Conservation (phyloP, 2,113 vertebrate species). For the Eurypyga helias region DNA sequence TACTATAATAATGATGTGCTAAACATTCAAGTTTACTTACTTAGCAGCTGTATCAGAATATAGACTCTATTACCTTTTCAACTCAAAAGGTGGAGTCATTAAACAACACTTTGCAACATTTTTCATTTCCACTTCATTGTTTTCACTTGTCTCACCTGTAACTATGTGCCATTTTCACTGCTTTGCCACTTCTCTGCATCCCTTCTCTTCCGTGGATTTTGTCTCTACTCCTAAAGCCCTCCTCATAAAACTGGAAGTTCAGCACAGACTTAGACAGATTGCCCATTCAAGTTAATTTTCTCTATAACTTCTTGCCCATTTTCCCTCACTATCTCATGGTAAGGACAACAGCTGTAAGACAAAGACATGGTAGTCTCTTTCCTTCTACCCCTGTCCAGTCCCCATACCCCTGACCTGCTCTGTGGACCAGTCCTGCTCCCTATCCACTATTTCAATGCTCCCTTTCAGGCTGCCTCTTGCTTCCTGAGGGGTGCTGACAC, state of each 20-base stretch:
- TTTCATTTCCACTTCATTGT: not conserved
- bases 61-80: not conserved
- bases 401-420: too few relatives aligned
- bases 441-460: not conserved
- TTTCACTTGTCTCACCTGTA: not conserved
- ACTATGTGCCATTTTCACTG: not conserved
- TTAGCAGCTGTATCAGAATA: not conserved
- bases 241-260: not conserved
- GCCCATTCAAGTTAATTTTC: not conserved
- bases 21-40: not conserved
- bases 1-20: not conserved
- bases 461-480: not conserved
- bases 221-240: not conserved
- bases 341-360: not conserved
- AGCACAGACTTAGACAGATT: not conserved
- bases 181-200: not conserved
- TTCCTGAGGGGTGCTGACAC: rapidly evolving
- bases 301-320: not conserved
- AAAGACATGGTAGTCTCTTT: not conserved
- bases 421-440: not conserved
- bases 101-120: not conserved
- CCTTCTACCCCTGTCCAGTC: too few relatives aligned
- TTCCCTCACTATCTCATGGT: not conserved
- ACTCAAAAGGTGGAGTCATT: not conserved
- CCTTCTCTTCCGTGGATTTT: not conserved